A percentile compares a stretch with the other conserved stretches of the same genome.
Conservation (phyloP, 2,113 vertebrate species). For the Mus spicilegus region DNA sequence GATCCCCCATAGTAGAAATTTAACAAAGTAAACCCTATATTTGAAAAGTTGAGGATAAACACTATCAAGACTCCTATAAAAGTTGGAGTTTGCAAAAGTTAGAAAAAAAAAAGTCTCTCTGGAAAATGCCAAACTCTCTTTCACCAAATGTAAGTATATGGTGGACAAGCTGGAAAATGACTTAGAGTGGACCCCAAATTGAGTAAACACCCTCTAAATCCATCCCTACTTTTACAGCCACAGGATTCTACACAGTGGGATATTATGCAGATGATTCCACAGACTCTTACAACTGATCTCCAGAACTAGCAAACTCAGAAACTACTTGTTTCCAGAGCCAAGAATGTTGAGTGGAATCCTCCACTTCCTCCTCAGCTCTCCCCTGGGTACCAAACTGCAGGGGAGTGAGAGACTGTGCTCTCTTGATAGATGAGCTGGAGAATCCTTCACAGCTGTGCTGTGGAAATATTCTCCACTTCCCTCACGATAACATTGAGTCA, state of each 20-base stretch:
- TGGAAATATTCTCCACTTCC: slow-evolving; percentile 77
- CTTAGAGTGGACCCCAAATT: background rate
- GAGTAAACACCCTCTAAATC: background rate
- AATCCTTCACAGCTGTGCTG: slow-evolving; percentile 80
- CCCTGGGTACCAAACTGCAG: slow-evolving; percentile 69
- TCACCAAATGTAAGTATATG: background rate
- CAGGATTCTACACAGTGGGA: background rate
- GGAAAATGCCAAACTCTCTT: background rate
- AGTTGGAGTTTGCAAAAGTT: background rate
- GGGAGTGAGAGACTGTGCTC: slow-evolving; percentile 65
- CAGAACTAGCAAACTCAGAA: background rate
- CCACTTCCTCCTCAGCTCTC: slow-evolving; percentile 50
- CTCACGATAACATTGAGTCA: slow-evolving; percentile 81
- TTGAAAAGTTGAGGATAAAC: background rate
- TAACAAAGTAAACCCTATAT: background rate
- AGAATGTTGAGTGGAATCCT: slow-evolving; percentile 55
- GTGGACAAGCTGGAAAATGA: background rate
- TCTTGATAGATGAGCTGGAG: slow-evolving; percentile 77
- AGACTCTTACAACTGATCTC: background rate
- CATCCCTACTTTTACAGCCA: background rate
- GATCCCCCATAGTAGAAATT: background rate
- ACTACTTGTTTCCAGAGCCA: slow-evolving; percentile 27
- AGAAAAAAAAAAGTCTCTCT: slow-evolving; percentile 7
- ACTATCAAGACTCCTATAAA: background rate
- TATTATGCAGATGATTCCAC: background rate